Evolutionary conservation across 1,140 invertebrate genomes (phyloP).

Genomic region (Notospermus geniculatus): DNA sequence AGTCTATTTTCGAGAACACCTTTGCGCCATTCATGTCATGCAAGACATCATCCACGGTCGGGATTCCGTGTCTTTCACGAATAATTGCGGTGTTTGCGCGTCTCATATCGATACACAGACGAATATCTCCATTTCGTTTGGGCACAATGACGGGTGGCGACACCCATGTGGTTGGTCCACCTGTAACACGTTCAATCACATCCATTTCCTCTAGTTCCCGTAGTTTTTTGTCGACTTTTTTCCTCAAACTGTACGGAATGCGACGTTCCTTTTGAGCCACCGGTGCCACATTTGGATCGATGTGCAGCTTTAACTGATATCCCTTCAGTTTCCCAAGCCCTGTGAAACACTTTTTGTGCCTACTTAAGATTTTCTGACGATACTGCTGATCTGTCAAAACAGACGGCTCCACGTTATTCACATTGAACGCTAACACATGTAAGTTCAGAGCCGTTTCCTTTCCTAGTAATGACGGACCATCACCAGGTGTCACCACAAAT

Average conservation of each 20-base stretch:
- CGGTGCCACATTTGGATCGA: conserved; percentile 14
- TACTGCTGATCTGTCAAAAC: background rate
- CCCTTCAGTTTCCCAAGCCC: conserved; percentile 12
- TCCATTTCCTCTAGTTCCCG: conserved; percentile 24
- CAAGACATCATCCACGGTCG: conserved; percentile 33
- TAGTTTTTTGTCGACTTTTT: conserved; percentile 26
- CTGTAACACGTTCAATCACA: conserved; percentile 30
- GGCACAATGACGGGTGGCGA: conserved; percentile 33
- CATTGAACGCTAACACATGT: background rate
- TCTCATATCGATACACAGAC: conserved; percentile 34
- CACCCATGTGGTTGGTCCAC: conserved; percentile 35
- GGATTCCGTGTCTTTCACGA: conserved; percentile 27
- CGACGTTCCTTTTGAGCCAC: conserved; percentile 7
- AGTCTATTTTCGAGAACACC: conserved; percentile 33
- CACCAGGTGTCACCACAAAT: conserved; percentile 18
- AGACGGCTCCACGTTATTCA: conserved; percentile 12
- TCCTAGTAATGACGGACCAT: conserved; percentile 12
- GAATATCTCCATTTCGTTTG: conserved; percentile 32
- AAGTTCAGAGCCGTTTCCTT: conserved; percentile 10
- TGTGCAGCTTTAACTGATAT: conserved; percentile 13
- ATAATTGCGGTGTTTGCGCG: conserved; percentile 30
- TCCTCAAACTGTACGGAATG: conserved; percentile 19
- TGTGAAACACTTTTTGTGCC: conserved; percentile 14
- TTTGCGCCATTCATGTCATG: conserved; percentile 26
- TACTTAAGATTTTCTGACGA: background rate